Evolutionary conservation across 2,888 invertebrate genomes (phyloP).

Genomic region (Germaria angustata): DNA sequence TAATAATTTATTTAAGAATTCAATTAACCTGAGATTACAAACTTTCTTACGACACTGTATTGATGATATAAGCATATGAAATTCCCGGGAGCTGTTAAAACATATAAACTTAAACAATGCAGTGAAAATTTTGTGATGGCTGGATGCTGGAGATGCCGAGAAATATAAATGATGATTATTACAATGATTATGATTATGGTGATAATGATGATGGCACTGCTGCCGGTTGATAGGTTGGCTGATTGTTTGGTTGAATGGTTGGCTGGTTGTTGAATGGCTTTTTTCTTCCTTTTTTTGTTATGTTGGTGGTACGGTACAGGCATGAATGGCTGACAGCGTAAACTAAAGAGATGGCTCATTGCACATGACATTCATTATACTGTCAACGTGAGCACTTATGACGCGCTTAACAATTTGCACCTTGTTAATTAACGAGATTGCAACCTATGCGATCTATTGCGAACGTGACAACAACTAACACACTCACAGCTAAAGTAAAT

Average conservation of each 20-base stretch:
- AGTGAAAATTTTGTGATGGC: constrained; percentile 35
- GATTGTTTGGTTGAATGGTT: constrained; percentile 41
- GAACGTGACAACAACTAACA: constrained; percentile 72
- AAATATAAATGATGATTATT: constrained; percentile 22
- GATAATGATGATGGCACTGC: constrained; percentile 9
- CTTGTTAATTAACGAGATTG: constrained; percentile 79
- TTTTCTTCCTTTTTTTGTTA: neutral
- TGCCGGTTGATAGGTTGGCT: constrained; percentile 68
- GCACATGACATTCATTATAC: constrained; percentile 75
- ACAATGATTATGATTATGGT: constrained; percentile 9
- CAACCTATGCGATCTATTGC: constrained; percentile 74
- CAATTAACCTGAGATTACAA: too few relatives aligned
- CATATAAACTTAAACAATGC: constrained; percentile 50
- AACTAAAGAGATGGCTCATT: constrained; percentile 63
- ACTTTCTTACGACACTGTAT: constrained; percentile 30
- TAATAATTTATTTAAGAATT: too few relatives aligned
- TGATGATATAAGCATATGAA: constrained; percentile 25
- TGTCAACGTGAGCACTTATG: constrained; percentile 76
- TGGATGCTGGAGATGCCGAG: constrained; percentile 40
- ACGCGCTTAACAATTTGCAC: constrained; percentile 77
- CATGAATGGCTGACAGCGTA: constrained; percentile 57
- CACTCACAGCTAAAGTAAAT: constrained; percentile 7
- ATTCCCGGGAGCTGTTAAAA: constrained; percentile 55
- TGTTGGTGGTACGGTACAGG: constrained; percentile 27
- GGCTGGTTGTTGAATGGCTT: constrained; percentile 41